phyloP scores from a whole-genome alignment of 2,888 invertebrate genomes.

The Eledone cirrhosa region DNA sequence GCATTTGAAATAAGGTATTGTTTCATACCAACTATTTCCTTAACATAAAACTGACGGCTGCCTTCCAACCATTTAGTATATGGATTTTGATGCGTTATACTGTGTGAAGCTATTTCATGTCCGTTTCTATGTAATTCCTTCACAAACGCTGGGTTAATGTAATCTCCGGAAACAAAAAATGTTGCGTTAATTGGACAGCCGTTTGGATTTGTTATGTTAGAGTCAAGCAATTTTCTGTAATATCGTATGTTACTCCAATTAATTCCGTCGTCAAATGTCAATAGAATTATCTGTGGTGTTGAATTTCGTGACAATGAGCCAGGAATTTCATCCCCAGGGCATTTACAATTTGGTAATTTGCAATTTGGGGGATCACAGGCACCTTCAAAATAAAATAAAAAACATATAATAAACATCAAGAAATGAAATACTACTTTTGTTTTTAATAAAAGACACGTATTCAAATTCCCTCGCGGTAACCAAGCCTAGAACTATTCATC shows the following conservation, averaged over 20 bases:
- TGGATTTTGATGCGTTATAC: conserved; percentile 71
- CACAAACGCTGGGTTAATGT: conserved; percentile 98
- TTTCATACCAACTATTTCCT: conserved; percentile 90
- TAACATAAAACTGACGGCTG: conserved; percentile 88
- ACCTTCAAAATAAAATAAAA: not conserved
- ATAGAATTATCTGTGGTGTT: conserved; percentile 48
- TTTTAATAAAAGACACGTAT: not conserved
- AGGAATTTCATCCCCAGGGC: conserved; percentile 39
- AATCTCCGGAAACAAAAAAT: conserved; percentile 98
- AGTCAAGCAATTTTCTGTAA: conserved; percentile 40
- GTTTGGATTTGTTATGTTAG: conserved; percentile 71
- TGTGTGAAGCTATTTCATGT: conserved; percentile 97
- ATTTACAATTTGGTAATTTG: conserved; percentile 41
- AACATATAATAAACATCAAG: not conserved
- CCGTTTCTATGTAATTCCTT: conserved; percentile 93
- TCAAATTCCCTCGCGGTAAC: not conserved
- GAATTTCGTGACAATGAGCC: conserved; percentile 35
- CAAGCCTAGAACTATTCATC: no score
- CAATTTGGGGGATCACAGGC: conserved; percentile 36
- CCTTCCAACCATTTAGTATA: conserved; percentile 74
- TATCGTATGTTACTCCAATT: conserved; percentile 40
- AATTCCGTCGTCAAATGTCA: conserved; percentile 53
- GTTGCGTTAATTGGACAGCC: conserved; percentile 80
- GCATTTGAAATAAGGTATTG: conserved; percentile 84
- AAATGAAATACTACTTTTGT: not conserved